Conservation (phyloP, 2,888 invertebrate genomes). For the Philereme transversata region DNA sequence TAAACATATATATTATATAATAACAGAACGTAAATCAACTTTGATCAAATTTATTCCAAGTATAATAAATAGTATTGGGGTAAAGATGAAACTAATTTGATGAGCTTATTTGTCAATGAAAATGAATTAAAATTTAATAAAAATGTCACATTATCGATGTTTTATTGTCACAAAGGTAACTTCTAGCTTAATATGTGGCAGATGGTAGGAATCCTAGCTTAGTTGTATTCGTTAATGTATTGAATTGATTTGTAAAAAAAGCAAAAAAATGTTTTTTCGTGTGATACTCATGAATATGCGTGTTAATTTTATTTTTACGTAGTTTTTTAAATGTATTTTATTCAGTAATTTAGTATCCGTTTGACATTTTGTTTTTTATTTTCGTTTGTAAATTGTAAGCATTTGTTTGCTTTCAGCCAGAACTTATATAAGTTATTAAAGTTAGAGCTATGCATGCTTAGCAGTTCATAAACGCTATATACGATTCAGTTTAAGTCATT, state of each 20-base stretch:
- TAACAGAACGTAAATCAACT: no score
- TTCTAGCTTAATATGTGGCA: conserved; percentile 4
- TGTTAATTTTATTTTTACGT: conserved; percentile 52
- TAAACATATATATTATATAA: not conserved
- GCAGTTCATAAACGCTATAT: conserved; percentile 82
- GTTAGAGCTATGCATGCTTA: conserved; percentile 81
- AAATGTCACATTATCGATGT: no score
- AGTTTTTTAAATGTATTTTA: conserved; percentile 47
- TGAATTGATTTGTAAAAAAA: conserved; percentile 47
- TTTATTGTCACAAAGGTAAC: conserved; percentile 15
- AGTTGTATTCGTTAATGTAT: conserved; percentile 34
- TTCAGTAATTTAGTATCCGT: conserved; percentile 42
- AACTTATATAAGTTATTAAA: conserved; percentile 54
- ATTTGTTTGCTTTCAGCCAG: conserved; percentile 82
- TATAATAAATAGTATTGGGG: no score
- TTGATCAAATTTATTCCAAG: no score
- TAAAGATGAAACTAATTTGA: no score
- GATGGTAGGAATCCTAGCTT: conserved; percentile 10
- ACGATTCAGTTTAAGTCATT: conserved; percentile 62
- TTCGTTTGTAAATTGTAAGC: conserved; percentile 83
- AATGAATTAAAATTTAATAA: no score
- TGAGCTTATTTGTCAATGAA: no score
- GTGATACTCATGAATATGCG: conserved; percentile 64
- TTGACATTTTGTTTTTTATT: conserved; percentile 53
- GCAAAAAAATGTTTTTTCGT: conserved; percentile 48